Conservation (phyloP, 2,888 invertebrate genomes). For the Proisotoma minuta region DNA sequence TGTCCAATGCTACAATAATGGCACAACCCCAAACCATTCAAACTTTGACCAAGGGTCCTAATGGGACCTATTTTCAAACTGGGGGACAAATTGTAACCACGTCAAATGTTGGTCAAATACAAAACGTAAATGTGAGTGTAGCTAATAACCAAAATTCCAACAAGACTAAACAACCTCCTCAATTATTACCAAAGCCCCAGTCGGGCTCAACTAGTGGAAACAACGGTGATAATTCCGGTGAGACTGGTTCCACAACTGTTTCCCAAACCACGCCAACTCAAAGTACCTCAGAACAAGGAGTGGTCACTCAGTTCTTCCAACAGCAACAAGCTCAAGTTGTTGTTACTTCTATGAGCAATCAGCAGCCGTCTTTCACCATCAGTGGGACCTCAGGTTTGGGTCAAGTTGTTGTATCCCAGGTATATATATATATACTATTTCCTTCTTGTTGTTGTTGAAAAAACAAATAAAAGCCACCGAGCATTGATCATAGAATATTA, state of each 20-base stretch:
- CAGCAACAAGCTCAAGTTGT: constrained; percentile 34
- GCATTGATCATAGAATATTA: no score
- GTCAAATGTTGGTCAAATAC: constrained; percentile 28
- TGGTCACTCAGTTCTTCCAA: constrained; percentile 39
- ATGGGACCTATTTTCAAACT: constrained; percentile 44
- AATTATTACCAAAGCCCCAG: constrained; percentile 46
- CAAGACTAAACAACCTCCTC: constrained; percentile 44
- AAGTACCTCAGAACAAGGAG: constrained; percentile 18
- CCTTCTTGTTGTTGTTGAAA: no score
- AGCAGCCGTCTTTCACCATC: constrained; percentile 40
- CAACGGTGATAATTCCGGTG: constrained; percentile 9
- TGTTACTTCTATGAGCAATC: constrained; percentile 27
- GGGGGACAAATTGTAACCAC: constrained; percentile 39
- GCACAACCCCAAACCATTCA: constrained; percentile 44
- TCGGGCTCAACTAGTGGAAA: constrained; percentile 9
- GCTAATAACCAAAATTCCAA: constrained; percentile 23
- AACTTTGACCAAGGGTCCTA: constrained; percentile 42
- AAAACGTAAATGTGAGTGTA: constrained; percentile 31
- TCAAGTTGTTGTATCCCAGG: constrained; percentile 44
- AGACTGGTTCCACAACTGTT: constrained; percentile 11
- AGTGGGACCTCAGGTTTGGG: constrained; percentile 36
- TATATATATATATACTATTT: no score
- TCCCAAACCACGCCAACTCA: background rate
- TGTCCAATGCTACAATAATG: constrained; percentile 41
- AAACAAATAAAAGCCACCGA: no score